These are phyloP conservation scores for human (Homo sapiens) DNA, from an alignment of 2,113 vertebrate species.

Conservation along the genomic window DNA sequence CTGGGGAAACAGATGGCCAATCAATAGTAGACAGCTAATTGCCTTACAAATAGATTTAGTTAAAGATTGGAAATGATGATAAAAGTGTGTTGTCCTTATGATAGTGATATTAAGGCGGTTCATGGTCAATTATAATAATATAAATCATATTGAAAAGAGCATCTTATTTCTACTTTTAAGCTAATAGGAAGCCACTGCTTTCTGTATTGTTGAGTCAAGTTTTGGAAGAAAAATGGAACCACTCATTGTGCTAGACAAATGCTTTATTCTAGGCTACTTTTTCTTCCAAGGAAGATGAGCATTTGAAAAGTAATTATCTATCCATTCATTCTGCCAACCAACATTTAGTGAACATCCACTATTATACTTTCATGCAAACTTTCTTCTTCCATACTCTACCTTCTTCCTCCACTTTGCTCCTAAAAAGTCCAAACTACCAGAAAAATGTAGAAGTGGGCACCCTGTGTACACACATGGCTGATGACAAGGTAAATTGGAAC, in stretches of 20 bases:
- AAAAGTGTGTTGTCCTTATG: slow-evolving; percentile 40
- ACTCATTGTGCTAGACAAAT: background rate
- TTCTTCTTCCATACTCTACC: background rate
- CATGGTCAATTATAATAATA: slow-evolving; percentile 43
- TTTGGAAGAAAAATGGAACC: background rate
- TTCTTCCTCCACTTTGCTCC: background rate
- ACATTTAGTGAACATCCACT: background rate
- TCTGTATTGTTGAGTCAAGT: background rate
- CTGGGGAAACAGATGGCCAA: slow-evolving; percentile 63
- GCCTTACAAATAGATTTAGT: slow-evolving; percentile 64
- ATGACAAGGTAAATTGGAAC: background rate
- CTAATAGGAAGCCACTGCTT: background rate
- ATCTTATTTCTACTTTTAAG: slow-evolving; percentile 32
- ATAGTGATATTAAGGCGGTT: slow-evolving; percentile 40
- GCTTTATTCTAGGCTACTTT: background rate
- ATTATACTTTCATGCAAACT: background rate
- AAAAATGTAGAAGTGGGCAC: background rate
- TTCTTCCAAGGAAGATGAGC: background rate
- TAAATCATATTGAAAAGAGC: slow-evolving; percentile 46
- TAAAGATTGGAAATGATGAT: slow-evolving; percentile 70
- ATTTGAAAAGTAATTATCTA: background rate
- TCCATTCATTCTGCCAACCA: background rate
- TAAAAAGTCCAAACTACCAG: background rate
- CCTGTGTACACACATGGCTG: too few species aligned
- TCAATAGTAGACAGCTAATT: slow-evolving; percentile 77